These are phyloP conservation scores for Anguilla megastoma DNA, from an alignment of 2,797 vertebrate genomes.

Conservation along the genomic window DNA sequence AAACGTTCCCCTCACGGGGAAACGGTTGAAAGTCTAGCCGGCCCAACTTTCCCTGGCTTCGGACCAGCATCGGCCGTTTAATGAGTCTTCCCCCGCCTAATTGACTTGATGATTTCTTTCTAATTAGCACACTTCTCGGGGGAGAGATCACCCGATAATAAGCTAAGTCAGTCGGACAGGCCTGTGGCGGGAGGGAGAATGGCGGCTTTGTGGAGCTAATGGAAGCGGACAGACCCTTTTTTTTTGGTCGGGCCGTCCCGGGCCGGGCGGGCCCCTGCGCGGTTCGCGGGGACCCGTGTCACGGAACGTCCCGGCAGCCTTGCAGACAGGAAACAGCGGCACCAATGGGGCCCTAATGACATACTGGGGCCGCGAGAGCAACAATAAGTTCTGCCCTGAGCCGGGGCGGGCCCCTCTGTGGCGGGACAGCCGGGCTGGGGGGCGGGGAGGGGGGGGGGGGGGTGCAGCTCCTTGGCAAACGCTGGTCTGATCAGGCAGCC, in stretches of 20 bases:
- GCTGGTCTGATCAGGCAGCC: neutral
- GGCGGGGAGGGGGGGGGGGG: neutral
- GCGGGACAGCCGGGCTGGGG: neutral
- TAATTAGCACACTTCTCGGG: constrained; percentile 71
- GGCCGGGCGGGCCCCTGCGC: constrained; percentile 54
- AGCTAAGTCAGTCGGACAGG: constrained; percentile 70
- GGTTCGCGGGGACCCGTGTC: constrained; percentile 46
- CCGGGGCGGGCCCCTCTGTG: constrained; percentile 29
- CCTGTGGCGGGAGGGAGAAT: constrained; percentile 62
- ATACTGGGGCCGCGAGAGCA: constrained; percentile 48
- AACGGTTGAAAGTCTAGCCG: constrained; percentile 49
- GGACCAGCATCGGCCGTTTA: constrained; percentile 54
- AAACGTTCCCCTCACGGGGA: constrained; percentile 36
- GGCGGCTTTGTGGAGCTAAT: constrained; percentile 65
- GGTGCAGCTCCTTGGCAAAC: neutral
- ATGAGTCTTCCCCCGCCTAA: constrained; percentile 63
- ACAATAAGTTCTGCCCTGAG: constrained; percentile 33
- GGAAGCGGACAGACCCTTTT: constrained; percentile 63
- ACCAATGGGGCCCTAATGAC: constrained; percentile 59
- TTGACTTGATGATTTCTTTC: constrained; percentile 73
- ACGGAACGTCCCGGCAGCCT: constrained; percentile 27
- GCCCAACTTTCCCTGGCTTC: constrained; percentile 46
- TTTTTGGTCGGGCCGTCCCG: constrained; percentile 55
- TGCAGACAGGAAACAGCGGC: constrained; percentile 42
- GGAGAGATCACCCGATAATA: constrained; percentile 64